phyloP scores from a whole-genome alignment of 53 echinoderm and acorn worm genomes.

The Antedon mediterranea region DNA sequence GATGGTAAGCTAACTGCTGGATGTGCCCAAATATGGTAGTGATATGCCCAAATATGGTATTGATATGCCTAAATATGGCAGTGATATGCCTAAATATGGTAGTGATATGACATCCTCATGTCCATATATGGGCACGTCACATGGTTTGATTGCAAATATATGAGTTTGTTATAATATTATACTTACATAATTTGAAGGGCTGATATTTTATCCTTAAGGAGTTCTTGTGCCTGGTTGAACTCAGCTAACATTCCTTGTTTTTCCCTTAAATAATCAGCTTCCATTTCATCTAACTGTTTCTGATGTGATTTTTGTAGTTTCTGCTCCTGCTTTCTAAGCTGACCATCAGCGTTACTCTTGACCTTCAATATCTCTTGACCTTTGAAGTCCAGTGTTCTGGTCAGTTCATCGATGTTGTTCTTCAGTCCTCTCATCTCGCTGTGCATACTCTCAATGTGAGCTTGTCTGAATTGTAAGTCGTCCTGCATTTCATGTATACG shows the following conservation, averaged over 20 bases:
- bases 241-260: conserved; percentile 73
- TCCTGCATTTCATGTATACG: conserved; percentile 50
- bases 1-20: too few species aligned
- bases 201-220: conserved; percentile 91
- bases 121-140: too few species aligned
- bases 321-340: conserved; percentile 56
- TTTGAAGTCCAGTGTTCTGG: conserved; percentile 65
- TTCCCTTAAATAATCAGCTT: conserved; percentile 67
- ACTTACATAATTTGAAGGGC: conserved; percentile 95
- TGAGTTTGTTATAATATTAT: neutral
- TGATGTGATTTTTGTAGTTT: conserved; percentile 39
- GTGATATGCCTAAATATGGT: too few species aligned
- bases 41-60: too few species aligned
- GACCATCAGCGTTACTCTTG: conserved; percentile 58
- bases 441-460: conserved; percentile 56
- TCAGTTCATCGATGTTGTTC: conserved; percentile 29
- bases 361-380: conserved; percentile 72
- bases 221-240: conserved; percentile 85
- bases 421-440: conserved; percentile 33
- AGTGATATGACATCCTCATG: too few species aligned
- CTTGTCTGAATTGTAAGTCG: conserved; percentile 56
- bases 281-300: conserved; percentile 37
- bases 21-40: too few species aligned
- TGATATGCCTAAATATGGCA: too few species aligned
- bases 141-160: too few species aligned